phyloP scores from a whole-genome alignment of 2,797 vertebrate species.

The Lepilemur ruficaudatus region DNA sequence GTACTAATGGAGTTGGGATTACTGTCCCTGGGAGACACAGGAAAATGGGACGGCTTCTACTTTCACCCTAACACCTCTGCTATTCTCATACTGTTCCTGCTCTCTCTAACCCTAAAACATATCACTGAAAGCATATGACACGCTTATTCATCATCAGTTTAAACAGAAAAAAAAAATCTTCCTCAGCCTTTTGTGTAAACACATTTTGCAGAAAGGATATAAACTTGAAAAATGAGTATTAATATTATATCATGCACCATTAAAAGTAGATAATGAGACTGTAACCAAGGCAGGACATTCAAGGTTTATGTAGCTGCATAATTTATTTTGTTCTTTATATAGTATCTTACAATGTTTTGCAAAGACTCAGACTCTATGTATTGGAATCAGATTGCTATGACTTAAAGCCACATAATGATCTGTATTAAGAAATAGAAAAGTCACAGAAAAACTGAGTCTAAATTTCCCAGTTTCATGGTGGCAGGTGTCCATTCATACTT shows the following conservation, averaged over 20 bases:
- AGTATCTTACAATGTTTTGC: not conserved
- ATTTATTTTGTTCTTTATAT: conserved; percentile 56
- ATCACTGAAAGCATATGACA: conserved; percentile 37
- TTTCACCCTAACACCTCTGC: conserved; percentile 42
- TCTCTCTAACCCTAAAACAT: conserved; percentile 46
- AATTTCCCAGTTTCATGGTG: not conserved
- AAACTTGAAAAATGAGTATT: conserved; percentile 55
- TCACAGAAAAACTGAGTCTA: not conserved
- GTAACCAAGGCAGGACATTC: conserved; percentile 33
- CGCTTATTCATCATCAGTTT: conserved; percentile 57
- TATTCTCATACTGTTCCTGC: not conserved
- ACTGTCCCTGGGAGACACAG: conserved; percentile 38
- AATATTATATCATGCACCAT: conserved; percentile 52
- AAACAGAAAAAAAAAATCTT: conserved; percentile 32
- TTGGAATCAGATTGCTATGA: not conserved
- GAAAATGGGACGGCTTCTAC: conserved; percentile 41
- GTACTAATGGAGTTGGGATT: conserved; percentile 73
- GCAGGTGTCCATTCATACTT: not conserved
- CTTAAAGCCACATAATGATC: not conserved
- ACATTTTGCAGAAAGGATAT: conserved; percentile 9
- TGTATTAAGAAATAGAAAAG: not conserved
- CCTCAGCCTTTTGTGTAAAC: conserved; percentile 52
- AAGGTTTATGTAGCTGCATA: conserved; percentile 46
- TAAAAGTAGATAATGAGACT: conserved; percentile 61
- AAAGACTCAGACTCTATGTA: not conserved